These are phyloP conservation scores for Aulostomus chinensis DNA, from an alignment of 2,797 vertebrate genomes.

Conservation along the genomic window DNA sequence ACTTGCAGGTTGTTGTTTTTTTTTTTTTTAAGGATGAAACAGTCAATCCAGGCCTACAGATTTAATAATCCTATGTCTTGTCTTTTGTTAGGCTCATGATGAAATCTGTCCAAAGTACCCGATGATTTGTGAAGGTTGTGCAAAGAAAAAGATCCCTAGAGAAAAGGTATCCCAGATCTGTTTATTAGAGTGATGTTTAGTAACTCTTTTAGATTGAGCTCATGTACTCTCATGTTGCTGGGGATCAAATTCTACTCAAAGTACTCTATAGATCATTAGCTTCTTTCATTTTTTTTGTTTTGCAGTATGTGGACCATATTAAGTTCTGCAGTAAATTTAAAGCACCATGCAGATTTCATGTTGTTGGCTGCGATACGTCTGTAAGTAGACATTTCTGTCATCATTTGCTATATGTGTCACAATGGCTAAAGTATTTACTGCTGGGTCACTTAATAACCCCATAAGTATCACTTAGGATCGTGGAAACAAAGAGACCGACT, in stretches of 20 bases:
- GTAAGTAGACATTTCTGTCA: conserved; percentile 82
- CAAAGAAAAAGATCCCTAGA: conserved; percentile 91
- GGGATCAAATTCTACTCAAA: conserved; percentile 33
- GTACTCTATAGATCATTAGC: conserved; percentile 51
- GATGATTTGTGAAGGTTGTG: conserved; percentile 92
- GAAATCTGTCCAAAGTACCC: conserved; percentile 94
- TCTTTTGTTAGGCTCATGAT: conserved; percentile 85
- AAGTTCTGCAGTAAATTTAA: conserved; percentile 90
- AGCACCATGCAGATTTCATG: conserved; percentile 90
- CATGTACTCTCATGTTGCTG: conserved; percentile 44
- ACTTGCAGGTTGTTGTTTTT: neutral
- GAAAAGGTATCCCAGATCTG: conserved; percentile 83
- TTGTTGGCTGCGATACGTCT: conserved; percentile 90
- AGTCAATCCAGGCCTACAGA: too few relatives aligned
- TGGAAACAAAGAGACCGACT: too few relatives aligned
- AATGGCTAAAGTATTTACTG: conserved; percentile 19
- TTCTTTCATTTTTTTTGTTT: conserved; percentile 61
- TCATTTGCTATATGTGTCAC: conserved; percentile 44
- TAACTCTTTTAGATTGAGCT: conserved; percentile 37
- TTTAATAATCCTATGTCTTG: too few relatives aligned
- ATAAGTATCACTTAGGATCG: too few relatives aligned
- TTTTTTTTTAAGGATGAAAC: neutral
- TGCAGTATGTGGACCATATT: conserved; percentile 94
- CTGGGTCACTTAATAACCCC: conserved; percentile 22
- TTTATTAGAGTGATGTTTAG: conserved; percentile 10